Percentiles rank a stretch among this genome's conserved stretches.
Conservation (phyloP, 2,888 invertebrate species). For the Ecliptopera silaceata region DNA sequence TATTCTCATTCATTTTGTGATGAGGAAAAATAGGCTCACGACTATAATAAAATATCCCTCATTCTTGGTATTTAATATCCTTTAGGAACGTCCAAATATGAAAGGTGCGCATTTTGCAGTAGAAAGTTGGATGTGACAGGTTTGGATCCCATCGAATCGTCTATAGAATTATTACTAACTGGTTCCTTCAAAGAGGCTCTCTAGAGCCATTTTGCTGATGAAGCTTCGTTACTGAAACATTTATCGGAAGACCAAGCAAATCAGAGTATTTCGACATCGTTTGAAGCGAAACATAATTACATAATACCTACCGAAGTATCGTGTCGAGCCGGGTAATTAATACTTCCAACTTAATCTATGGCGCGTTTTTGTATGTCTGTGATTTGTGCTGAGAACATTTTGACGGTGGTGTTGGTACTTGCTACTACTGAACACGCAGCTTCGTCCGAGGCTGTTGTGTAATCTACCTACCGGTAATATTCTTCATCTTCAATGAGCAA, state of each 20-base stretch:
- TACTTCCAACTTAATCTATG: constrained; percentile 58
- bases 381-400: constrained; percentile 61
- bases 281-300: constrained; percentile 54
- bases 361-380: constrained; percentile 62
- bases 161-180: neutral
- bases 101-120: too few species aligned
- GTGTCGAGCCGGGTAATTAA: constrained; percentile 61
- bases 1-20: neutral
- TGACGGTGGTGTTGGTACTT: constrained; percentile 18
- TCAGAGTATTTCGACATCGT: constrained; percentile 49
- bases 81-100: too few species aligned
- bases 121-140: too few species aligned
- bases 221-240: neutral
- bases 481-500: constrained; percentile 22
- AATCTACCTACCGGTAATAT: constrained; percentile 33
- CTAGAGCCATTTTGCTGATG: neutral
- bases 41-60: neutral
- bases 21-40: neutral
- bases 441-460: constrained; percentile 50
- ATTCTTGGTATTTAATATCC: too few species aligned
- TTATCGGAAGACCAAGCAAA: constrained; percentile 41
- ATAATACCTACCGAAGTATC: constrained; percentile 54
- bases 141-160: too few species aligned
- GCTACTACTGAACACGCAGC: constrained; percentile 39
- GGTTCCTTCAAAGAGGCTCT: neutral